Conservation (phyloP, 2,113 vertebrate species). For the Sinocyclocheilus anophthalmus region DNA sequence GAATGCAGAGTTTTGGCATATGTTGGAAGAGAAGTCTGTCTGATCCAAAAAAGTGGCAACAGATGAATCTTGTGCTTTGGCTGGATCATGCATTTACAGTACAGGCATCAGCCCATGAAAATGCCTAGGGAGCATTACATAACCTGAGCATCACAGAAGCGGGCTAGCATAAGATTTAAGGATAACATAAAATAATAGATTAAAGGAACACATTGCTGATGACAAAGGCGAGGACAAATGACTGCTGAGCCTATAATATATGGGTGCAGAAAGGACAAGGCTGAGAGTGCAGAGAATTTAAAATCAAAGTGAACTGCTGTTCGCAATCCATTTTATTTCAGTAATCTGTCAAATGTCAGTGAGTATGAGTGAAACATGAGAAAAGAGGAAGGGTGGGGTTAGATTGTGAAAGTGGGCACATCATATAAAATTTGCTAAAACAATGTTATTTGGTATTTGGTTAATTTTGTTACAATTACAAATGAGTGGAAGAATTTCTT, state of each 20-base stretch:
- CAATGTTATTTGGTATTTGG: constrained; percentile 74
- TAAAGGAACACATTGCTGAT: constrained; percentile 29
- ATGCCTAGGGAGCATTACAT: constrained; percentile 32
- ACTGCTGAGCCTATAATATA: constrained; percentile 6
- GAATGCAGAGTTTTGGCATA: constrained; percentile 52
- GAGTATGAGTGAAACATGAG: background rate
- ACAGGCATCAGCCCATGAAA: constrained; percentile 37
- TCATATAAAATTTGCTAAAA: background rate
- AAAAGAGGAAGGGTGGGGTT: background rate
- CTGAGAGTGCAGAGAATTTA: background rate
- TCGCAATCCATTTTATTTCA: background rate
- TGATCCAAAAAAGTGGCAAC: constrained; percentile 26
- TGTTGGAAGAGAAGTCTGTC: constrained; percentile 20
- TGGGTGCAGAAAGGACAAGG: background rate
- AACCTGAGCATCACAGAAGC: constrained; percentile 9
- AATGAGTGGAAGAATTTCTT: background rate
- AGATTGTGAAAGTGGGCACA: background rate
- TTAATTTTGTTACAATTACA: constrained; percentile 56
- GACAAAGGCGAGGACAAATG: constrained; percentile 19
- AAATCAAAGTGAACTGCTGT: background rate
- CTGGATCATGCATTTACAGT: constrained; percentile 40
- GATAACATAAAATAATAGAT: constrained; percentile 41
- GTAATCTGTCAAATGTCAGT: background rate
- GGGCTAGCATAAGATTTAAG: constrained; percentile 23
- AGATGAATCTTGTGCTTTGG: constrained; percentile 21